Evolutionary conservation across 2,113 vertebrate species (phyloP), one percentile per base, ranked within the genome.

Genomic region (Notothenia rossii): DNA sequence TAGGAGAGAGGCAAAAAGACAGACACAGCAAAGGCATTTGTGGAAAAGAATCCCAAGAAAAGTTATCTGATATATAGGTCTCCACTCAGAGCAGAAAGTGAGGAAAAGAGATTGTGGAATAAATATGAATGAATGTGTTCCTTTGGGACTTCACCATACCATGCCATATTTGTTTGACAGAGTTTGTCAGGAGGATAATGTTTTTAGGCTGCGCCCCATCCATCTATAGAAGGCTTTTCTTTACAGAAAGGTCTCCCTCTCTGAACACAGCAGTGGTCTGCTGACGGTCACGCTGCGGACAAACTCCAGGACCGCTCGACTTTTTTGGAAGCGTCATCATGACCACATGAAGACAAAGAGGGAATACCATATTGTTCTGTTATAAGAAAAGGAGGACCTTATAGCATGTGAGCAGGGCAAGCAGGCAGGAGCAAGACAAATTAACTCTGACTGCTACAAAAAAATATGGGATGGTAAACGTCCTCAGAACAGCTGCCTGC

Each of bases 181-280:
- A 88, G 89, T 88, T 90, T 91, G 90, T 92, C 83, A 81, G 74
- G 85, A 88, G 88, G 85, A 91, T 85, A 82, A 85, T 88, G 92
- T 83, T 84, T 83, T 86, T 83, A 79, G 89, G 72, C 75, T 88
- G 75, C 66, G 50, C 77, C 80, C 72, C 76, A 62, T 91, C 84
- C 81, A 74, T 93, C 84, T 73, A 63, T 67, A 72, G 81, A 82
- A 86, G 81, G 45, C 36, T 40, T 76, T 90, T 87, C 79, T 72
- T 86, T 90, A 87, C 89, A 90, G 89, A 76, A 85, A 92, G 93
- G 90, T 93, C 89, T 92, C 90, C 91, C 90, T 81, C 72, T 75
- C 67, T 11, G 82, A 94, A 92, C 94, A 74, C 94, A 92, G 85
- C 84, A 60, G 94, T 67, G 90, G 89, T 92, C 78, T 66, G 70